Conservation (phyloP, 2,888 invertebrate genomes). For the Apocheima hispidaria region DNA sequence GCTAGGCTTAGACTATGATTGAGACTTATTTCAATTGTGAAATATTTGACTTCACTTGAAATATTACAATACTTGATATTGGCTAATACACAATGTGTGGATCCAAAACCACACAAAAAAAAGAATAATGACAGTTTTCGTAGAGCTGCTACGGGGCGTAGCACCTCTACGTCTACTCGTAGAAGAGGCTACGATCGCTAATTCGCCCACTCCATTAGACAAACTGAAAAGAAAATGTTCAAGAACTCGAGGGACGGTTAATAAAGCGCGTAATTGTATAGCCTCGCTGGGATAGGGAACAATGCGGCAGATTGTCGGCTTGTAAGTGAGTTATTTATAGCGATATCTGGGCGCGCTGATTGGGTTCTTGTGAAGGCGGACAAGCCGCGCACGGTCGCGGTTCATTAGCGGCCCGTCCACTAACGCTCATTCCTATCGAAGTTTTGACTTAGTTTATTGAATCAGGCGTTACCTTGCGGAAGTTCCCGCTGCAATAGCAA, state of each 20-base stretch:
- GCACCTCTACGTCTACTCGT: not conserved
- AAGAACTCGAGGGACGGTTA: not conserved
- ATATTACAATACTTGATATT: too few species aligned
- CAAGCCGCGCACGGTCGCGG: not conserved
- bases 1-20: too few species aligned
- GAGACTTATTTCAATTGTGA: too few species aligned
- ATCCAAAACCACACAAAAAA: too few species aligned
- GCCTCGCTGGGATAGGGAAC: conserved; percentile 4
- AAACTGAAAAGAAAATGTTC: conserved; percentile 15
- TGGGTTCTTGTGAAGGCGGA: conserved; percentile 14
- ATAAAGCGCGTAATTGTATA: conserved; percentile 18
- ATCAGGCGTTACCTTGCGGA: too few species aligned
- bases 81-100: too few species aligned
- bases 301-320: conserved; percentile 21
- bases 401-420: conserved; percentile 1
- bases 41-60: too few species aligned
- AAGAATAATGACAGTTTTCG: not conserved
- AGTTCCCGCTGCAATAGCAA: too few species aligned
- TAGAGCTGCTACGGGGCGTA: not conserved
- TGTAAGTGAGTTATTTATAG: conserved; percentile 27
- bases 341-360: conserved; percentile 22
- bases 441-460: too few species aligned
- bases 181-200: not conserved
- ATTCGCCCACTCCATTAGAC: conserved; percentile 10
- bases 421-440: not conserved